Percentiles rank a stretch among this genome's conserved stretches.
These are phyloP conservation scores for Sinella curviseta DNA, from an alignment of 1,140 invertebrate species.

Conservation along the genomic window DNA sequence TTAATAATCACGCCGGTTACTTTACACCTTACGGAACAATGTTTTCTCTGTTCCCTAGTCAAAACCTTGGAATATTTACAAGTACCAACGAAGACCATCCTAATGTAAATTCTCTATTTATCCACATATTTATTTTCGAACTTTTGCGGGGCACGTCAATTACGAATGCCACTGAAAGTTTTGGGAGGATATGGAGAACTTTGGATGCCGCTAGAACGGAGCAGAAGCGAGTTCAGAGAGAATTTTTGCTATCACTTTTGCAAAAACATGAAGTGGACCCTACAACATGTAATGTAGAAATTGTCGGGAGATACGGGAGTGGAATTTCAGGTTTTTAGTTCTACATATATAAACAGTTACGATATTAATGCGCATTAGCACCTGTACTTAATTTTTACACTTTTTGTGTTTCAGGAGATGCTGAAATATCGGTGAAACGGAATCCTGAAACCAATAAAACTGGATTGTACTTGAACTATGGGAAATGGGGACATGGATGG, in stretches of 20 bases:
- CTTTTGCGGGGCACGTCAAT: neutral
- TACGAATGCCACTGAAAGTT: neutral
- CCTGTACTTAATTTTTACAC: too few species aligned
- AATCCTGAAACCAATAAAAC: neutral
- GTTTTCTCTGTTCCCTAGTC: constrained; percentile 27
- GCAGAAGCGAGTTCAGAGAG: too few species aligned
- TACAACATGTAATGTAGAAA: neutral
- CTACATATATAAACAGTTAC: too few species aligned
- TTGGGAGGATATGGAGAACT: neutral
- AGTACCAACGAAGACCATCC: neutral
- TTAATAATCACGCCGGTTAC: constrained; percentile 22
- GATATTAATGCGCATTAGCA: neutral
- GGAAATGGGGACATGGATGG: constrained; percentile 23
- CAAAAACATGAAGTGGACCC: neutral
- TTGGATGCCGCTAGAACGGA: too few species aligned
- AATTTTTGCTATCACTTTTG: neutral
- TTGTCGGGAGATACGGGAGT: constrained; percentile 31
- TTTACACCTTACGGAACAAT: constrained; percentile 16
- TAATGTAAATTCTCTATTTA: too few species aligned
- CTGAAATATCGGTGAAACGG: neutral
- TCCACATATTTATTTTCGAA: neutral
- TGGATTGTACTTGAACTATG: constrained; percentile 27
- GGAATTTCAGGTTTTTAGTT: too few species aligned
- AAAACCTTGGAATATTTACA: constrained; percentile 29
- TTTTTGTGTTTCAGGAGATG: neutral